These are phyloP conservation scores for Girardinichthys multiradiatus DNA, from an alignment of 2,113 vertebrate genomes.

Conservation along the genomic window DNA sequence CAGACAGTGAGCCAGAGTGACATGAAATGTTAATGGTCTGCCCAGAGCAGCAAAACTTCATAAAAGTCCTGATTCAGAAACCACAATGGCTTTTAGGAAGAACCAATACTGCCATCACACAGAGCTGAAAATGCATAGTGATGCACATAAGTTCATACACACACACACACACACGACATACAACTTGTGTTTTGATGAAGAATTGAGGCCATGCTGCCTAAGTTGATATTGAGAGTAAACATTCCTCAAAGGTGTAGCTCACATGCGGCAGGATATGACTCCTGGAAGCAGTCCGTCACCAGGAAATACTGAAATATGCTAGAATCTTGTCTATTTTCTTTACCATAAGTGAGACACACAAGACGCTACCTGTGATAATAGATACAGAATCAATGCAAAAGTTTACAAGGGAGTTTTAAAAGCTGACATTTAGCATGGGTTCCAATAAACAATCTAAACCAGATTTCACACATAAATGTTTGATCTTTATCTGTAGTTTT, in stretches of 20 bases:
- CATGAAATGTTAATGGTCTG: constrained; percentile 78
- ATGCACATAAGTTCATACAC: background rate
- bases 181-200: constrained; percentile 45
- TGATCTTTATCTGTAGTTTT: background rate
- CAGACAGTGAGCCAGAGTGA: constrained; percentile 56
- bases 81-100: constrained; percentile 60
- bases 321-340: background rate
- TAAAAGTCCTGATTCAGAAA: constrained; percentile 75
- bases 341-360: background rate
- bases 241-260: constrained; percentile 32
- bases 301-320: background rate
- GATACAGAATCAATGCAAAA: background rate
- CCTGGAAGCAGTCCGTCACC: constrained; percentile 10
- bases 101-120: constrained; percentile 43
- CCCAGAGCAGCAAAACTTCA: constrained; percentile 73
- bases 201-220: constrained; percentile 16
- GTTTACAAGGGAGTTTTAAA: background rate
- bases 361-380: background rate
- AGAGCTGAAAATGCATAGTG: constrained; percentile 6
- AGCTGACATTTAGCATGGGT: background rate
- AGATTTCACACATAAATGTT: background rate
- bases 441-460: background rate
- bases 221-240: constrained; percentile 44
- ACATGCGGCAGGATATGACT: constrained; percentile 7
- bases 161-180: background rate